phyloP scores from a whole-genome alignment of 2,888 invertebrate genomes.

The Drosophila suboccidentalis region DNA sequence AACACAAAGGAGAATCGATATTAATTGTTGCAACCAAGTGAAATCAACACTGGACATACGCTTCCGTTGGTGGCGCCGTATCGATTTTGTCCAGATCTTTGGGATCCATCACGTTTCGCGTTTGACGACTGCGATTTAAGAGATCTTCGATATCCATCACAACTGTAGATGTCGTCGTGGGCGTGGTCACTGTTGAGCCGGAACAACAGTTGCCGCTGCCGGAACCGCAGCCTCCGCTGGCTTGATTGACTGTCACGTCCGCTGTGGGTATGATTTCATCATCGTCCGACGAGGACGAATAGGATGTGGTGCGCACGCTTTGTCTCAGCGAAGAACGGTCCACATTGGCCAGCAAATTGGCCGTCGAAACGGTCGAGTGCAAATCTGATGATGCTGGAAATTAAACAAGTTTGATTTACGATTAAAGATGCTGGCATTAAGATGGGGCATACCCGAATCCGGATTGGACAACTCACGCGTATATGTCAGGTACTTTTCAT shows the following conservation, averaged over 20 bases:
- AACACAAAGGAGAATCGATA: neutral
- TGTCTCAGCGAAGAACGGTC: constrained; percentile 65
- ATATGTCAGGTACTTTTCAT: constrained; percentile 89
- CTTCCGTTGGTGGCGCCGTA: constrained; percentile 49
- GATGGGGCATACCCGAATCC: constrained; percentile 80
- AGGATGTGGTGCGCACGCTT: constrained; percentile 78
- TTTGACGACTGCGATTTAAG: constrained; percentile 71
- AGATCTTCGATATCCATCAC: constrained; percentile 90
- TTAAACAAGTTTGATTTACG: neutral
- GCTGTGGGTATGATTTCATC: constrained; percentile 81
- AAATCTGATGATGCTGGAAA: constrained; percentile 73
- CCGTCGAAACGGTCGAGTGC: constrained; percentile 83
- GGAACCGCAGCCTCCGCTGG: constrained; percentile 68
- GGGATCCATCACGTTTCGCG: constrained; percentile 32
- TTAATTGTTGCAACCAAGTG: neutral
- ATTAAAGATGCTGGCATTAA: neutral
- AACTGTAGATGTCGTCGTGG: constrained; percentile 83
- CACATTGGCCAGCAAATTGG: constrained; percentile 80
- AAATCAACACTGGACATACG: constrained; percentile 31
- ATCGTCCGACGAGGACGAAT: constrained; percentile 84
- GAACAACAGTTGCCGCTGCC: constrained; percentile 83
- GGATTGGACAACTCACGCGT: constrained; percentile 87
- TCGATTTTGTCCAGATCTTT: constrained; percentile 64
- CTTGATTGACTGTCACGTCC: constrained; percentile 36
- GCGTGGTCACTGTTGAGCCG: constrained; percentile 65